Conservation (phyloP, 2,888 invertebrate species). For the Liodrosophila aerea region DNA sequence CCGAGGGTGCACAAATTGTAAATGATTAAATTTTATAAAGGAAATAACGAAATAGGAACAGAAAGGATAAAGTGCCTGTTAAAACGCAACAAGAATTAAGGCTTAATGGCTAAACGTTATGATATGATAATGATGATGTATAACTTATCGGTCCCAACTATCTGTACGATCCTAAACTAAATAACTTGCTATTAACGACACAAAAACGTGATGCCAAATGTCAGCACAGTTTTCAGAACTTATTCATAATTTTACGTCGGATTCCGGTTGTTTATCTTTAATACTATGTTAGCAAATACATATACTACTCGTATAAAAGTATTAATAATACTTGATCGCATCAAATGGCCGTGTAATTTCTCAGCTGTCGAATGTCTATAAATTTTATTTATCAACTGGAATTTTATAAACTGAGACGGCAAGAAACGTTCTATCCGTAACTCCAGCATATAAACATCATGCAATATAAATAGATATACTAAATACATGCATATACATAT, state of each 20-base stretch:
- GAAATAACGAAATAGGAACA: slow-evolving; percentile 6
- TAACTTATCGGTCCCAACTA: neutral
- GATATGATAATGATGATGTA: neutral
- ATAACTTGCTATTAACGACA: slow-evolving; percentile 13
- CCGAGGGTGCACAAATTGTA: slow-evolving; percentile 63
- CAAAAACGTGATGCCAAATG: slow-evolving; percentile 39
- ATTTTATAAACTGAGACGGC: no score
- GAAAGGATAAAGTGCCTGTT: slow-evolving; percentile 67
- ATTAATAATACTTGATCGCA: slow-evolving; percentile 62
- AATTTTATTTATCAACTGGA: neutral
- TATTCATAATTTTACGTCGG: slow-evolving; percentile 17
- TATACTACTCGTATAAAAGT: slow-evolving; percentile 42
- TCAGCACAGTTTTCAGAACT: slow-evolving; percentile 24
- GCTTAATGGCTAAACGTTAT: slow-evolving; percentile 34
- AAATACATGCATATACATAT: slow-evolving; percentile 1
- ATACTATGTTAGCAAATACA: neutral
- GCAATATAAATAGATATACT: slow-evolving; percentile 18
- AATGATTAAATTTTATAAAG: slow-evolving; percentile 47
- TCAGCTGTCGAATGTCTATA: slow-evolving; percentile 9
- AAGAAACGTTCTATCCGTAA: neutral
- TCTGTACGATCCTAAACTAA: neutral
- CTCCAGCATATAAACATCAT: slow-evolving; percentile 10
- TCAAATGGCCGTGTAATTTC: slow-evolving; percentile 7
- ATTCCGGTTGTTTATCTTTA: slow-evolving; percentile 31
- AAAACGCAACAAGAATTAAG: slow-evolving; percentile 63